Evolutionary conservation across 2,797 vertebrate species (phyloP).

Genomic region (Halcyon smyrnensis): DNA sequence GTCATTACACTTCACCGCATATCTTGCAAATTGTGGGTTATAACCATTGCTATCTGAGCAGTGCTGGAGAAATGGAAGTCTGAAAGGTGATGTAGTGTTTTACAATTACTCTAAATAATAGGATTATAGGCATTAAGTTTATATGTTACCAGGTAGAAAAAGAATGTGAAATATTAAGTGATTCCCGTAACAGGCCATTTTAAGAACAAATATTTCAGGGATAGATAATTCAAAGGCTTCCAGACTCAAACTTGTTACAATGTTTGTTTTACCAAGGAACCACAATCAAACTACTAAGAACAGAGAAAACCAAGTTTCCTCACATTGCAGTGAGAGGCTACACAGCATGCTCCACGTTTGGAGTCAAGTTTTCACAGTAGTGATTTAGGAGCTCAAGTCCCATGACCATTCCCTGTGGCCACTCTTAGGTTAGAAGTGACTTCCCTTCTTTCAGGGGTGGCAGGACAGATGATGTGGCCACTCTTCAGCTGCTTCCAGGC

Average conservation of each 20-base stretch:
- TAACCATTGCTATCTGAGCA: not conserved
- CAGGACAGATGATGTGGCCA: not conserved
- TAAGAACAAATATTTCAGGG: not conserved
- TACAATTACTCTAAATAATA: not conserved
- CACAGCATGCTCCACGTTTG: not conserved
- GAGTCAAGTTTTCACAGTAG: not conserved
- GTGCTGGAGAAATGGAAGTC: not conserved
- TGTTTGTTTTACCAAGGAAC: constrained; percentile 19
- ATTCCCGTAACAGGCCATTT: not conserved
- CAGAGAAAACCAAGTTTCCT: not conserved
- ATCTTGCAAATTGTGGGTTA: not conserved
- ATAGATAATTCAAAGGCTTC: not conserved
- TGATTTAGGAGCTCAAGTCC: not conserved
- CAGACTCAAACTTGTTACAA: constrained; percentile 6
- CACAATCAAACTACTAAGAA: not conserved
- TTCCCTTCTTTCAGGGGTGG: not conserved
- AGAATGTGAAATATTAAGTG: not conserved
- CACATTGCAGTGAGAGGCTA: not conserved
- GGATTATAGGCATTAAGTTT: not conserved
- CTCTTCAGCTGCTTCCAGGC: not conserved
- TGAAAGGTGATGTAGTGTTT: not conserved
- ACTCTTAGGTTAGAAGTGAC: not conserved
- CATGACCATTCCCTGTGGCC: not conserved
- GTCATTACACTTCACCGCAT: not conserved
- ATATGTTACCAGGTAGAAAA: not conserved